These are phyloP conservation scores for Eulemur rubriventer DNA, from an alignment of 2,797 vertebrate genomes.

Conservation along the genomic window DNA sequence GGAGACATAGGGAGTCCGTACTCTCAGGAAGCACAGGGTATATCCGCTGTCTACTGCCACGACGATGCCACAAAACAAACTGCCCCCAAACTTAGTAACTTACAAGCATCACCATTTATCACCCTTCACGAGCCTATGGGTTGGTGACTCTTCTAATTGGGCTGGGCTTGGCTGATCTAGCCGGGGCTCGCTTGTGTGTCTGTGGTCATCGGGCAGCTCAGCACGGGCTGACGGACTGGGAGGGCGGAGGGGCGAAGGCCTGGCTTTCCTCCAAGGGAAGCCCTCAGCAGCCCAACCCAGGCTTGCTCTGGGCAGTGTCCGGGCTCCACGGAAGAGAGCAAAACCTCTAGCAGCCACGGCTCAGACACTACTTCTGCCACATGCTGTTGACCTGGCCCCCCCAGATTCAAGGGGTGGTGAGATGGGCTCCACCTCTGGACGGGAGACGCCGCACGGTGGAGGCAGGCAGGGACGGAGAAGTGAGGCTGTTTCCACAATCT, in stretches of 20 bases:
- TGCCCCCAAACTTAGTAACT: not conserved
- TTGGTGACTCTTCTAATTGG: not conserved
- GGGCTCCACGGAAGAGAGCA: not conserved
- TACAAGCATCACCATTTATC: not conserved
- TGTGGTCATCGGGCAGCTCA: accelerated
- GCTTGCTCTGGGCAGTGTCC: not conserved
- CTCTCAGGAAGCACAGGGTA: not conserved
- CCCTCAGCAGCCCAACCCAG: not conserved
- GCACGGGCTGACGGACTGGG: not conserved
- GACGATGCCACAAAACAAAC: not conserved
- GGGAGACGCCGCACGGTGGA: not conserved
- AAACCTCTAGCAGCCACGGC: too few relatives aligned
- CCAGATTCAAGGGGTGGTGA: not conserved
- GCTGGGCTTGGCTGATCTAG: not conserved
- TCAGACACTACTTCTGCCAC: not conserved
- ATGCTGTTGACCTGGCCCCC: not conserved
- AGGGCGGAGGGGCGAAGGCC: accelerated
- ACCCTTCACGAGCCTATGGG: accelerated
- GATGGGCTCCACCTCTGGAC: not conserved
- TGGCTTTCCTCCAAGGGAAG: accelerated
- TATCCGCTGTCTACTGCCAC: too few relatives aligned
- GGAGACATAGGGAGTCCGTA: not conserved
- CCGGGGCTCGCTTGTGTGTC: accelerated
- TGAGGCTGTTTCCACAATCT: too few relatives aligned
- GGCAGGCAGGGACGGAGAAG: accelerated